Percentiles rank a stretch among this genome's conserved stretches.
Conservation (phyloP, 2,113 vertebrate genomes). For the Pterocles gutturalis region DNA sequence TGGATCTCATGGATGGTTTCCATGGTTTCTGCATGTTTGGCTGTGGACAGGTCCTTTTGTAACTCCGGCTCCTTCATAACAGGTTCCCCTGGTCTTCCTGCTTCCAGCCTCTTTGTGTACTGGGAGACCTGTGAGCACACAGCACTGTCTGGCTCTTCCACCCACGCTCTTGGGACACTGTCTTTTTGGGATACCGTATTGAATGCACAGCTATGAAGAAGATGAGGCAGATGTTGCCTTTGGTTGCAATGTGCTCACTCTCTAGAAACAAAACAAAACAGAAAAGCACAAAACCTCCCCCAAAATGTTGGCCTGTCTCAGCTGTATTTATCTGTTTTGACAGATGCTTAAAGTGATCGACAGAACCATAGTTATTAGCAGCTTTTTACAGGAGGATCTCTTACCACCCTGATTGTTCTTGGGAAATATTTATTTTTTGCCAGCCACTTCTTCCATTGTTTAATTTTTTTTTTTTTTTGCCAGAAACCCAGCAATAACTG, state of each 20-base stretch:
- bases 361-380: not conserved
- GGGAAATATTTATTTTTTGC: not conserved
- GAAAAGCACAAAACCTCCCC: not conserved
- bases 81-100: slow-evolving; percentile 42
- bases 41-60: not conserved
- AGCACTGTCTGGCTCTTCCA: not conserved
- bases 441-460: not conserved
- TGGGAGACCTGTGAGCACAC: not conserved
- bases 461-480: not conserved
- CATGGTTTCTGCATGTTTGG: not conserved
- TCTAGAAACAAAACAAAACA: not conserved
- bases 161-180: not conserved
- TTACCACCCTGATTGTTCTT: not conserved
- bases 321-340: not conserved
- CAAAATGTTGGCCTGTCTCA: not conserved
- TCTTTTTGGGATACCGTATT: not conserved
- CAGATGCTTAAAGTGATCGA: not conserved
- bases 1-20: not conserved
- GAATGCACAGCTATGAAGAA: not conserved
- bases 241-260: not conserved
- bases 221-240: not conserved
- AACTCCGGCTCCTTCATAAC: not conserved
- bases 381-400: not conserved
- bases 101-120: not conserved
- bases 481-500: not conserved